These are phyloP conservation scores for Limnephilus marmoratus DNA, from an alignment of 2,888 invertebrate genomes.

Conservation along the genomic window DNA sequence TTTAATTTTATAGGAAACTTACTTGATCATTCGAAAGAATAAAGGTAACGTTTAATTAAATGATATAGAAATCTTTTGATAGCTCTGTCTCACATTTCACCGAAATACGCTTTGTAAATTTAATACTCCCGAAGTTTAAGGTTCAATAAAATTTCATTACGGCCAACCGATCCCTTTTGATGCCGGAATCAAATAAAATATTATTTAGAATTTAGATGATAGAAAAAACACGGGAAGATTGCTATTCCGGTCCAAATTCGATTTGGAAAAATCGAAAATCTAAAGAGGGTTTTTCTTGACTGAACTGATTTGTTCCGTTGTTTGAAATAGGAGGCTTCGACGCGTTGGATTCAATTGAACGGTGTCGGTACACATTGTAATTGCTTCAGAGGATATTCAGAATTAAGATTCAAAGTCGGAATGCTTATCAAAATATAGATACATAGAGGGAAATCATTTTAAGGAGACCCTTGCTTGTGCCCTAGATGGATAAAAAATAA, in stretches of 20 bases:
- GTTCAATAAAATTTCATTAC: constrained; percentile 38
- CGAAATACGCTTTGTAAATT: constrained; percentile 14
- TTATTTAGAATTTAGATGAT: constrained; percentile 39
- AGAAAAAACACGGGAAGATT: constrained; percentile 33
- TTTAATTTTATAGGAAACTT: neutral
- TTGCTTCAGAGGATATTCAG: neutral
- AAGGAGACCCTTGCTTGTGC: too few relatives aligned
- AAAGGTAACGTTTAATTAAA: neutral
- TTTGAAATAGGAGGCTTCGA: neutral
- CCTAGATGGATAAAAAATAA: too few relatives aligned
- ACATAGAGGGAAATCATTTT: too few relatives aligned
- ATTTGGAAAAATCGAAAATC: constrained; percentile 22
- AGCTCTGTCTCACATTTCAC: neutral
- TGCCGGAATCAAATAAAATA: constrained; percentile 46
- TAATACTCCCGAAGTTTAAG: neutral
- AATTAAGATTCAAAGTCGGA: neutral
- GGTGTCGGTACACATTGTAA: neutral
- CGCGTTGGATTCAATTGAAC: neutral
- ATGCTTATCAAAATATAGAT: neutral
- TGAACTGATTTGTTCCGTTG: constrained; percentile 2
- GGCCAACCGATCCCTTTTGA: constrained; percentile 41
- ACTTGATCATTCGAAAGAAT: neutral
- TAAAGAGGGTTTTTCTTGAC: constrained; percentile 2
- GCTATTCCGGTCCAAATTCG: constrained; percentile 15
- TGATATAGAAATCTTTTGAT: neutral